Base-by-base conservation (phyloP, 2,113 vertebrate genomes). In the Eptatretus burgeri region DNA sequence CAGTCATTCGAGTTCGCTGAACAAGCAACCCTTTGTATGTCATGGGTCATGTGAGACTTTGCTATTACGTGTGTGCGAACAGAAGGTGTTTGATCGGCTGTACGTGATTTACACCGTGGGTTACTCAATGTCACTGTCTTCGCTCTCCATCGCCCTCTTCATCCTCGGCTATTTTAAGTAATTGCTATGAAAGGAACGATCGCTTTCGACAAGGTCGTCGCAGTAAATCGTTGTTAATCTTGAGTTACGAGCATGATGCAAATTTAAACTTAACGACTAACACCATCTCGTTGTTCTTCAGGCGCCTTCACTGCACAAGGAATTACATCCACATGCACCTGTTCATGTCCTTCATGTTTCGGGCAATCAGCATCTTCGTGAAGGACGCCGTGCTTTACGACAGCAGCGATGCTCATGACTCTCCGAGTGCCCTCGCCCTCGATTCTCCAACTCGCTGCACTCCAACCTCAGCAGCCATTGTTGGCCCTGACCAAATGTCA, bases 321-420 rank as follows among this genome's bases (percentile, higher is more conserved):
- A 87, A 87, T 65, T 85, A 81, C 77, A 88, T 89, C 77, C 85
- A 89, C 66, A 70, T 84, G 14, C 81, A 88, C 70, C 82, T 89
- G 67, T 89, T 89, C 70, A 67, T 77, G 51, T 89, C 85, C 69
- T 89, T 85, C 73, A 78, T 89, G 64, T 86, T 78, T 70, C 79
- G 84, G 14, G 85, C 84, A 0, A 66, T 78, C 66, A 88, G 84
- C 72, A 86, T 88, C 70, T 89, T 89, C 1, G 70, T 84, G 62
- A 89, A 88, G 71, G 85, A 89, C 3, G 8, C 74, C 2, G 81
- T 86, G 64, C 79, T 89, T 62, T 81, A 83, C 72, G 27, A 41
- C 27, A 41, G 27, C 7, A 5, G 7, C 27, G 27, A 41, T 41
- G 27, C 27, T 41, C 27, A 41, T 41, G 3, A 41, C 27, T 41